Percentiles rank a stretch among this genome's conserved stretches.
Conservation (phyloP, 2,113 vertebrate genomes). For the Elephas maximus region DNA sequence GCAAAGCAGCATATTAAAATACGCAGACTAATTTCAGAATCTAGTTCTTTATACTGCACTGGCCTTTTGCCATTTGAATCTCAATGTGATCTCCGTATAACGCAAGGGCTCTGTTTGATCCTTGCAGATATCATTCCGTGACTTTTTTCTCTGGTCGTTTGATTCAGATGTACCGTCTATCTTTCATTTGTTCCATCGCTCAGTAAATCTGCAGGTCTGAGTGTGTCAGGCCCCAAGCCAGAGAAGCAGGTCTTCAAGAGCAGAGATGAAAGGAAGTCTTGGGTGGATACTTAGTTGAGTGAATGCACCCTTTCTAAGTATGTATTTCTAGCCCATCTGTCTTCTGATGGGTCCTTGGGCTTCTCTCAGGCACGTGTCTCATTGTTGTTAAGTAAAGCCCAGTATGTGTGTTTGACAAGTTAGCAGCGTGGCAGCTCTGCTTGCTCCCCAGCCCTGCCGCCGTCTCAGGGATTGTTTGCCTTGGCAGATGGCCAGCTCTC, state of each 20-base stretch:
- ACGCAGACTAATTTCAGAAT: conserved; percentile 21
- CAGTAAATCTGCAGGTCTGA: not conserved
- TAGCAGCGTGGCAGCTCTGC: conserved; percentile 79
- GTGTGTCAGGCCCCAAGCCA: not conserved
- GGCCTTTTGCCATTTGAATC: not conserved
- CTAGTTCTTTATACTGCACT: not conserved
- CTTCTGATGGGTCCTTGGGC: conserved; percentile 77
- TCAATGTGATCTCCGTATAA: not conserved
- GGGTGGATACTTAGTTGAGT: conserved; percentile 16
- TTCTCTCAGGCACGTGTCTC: conserved; percentile 80
- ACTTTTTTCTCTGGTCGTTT: not conserved
- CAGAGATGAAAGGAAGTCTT: not conserved
- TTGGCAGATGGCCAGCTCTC: conserved; percentile 87
- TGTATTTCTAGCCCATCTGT: conserved; percentile 71
- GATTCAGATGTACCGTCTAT: not conserved
- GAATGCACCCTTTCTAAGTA: conserved; percentile 39
- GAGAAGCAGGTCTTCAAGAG: not conserved
- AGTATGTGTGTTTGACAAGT: conserved; percentile 87
- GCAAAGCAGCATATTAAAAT: conserved; percentile 6
- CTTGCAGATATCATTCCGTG: not conserved
- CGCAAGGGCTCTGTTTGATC: not conserved
- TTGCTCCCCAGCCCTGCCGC: conserved; percentile 64
- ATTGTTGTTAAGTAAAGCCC: conserved; percentile 82
- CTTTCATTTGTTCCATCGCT: not conserved
- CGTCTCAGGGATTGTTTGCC: conserved; percentile 86